phyloP scores from a whole-genome alignment of 2,888 invertebrate species.

The Acronicta leporina region DNA sequence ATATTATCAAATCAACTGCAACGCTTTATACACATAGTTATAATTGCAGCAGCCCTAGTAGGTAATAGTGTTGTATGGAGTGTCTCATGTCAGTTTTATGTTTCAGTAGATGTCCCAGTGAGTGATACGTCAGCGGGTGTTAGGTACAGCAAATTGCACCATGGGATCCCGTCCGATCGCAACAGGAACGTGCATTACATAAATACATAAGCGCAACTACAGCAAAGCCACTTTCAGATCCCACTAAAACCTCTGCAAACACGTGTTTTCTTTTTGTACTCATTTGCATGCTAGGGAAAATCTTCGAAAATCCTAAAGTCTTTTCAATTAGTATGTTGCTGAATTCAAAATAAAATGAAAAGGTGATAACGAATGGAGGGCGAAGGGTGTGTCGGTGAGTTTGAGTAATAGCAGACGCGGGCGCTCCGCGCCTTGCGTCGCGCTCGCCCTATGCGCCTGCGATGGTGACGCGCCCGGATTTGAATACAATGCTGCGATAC shows the following conservation, averaged over 20 bases:
- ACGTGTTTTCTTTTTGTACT: conserved; percentile 11
- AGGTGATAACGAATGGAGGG: conserved; percentile 56
- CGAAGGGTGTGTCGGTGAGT: conserved; percentile 69
- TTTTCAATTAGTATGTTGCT: conserved; percentile 37
- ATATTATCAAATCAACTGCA: neutral
- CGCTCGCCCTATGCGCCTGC: conserved; percentile 49
- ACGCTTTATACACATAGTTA: conserved; percentile 7
- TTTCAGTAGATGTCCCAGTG: conserved; percentile 52
- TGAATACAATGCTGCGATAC: conserved; percentile 87
- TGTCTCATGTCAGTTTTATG: conserved; percentile 49
- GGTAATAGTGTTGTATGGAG: conserved; percentile 36
- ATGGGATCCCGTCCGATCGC: conserved; percentile 41
- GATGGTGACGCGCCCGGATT: conserved; percentile 78
- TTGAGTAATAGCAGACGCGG: conserved; percentile 73
- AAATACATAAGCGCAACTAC: conserved; percentile 30
- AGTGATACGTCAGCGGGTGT: conserved; percentile 54
- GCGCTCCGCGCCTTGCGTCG: conserved; percentile 59
- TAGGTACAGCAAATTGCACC: conserved; percentile 42
- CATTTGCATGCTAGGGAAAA: conserved; percentile 7
- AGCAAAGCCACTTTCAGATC: conserved; percentile 22
- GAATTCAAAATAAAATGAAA: conserved; percentile 49
- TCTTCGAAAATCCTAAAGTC: conserved; percentile 6
- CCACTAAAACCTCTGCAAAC: conserved; percentile 3
- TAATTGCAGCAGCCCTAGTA: conserved; percentile 35
- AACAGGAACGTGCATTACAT: conserved; percentile 33